Conservation (phyloP, 2,113 vertebrate genomes). For the Tretioscincus oriximinensis region DNA sequence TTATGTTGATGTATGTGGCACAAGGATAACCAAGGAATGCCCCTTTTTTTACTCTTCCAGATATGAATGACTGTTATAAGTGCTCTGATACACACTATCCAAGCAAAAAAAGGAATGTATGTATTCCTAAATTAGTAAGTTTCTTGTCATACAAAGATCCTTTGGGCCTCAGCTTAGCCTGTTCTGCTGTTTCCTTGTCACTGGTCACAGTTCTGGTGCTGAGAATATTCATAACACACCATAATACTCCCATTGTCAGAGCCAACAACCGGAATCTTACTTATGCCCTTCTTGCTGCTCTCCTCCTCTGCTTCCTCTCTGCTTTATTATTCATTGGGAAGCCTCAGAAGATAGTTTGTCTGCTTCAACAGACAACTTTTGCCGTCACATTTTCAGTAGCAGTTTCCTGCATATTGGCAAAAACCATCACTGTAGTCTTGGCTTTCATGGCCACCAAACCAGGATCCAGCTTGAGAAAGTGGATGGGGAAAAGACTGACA, state of each 20-base stretch:
- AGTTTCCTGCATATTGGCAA: not conserved
- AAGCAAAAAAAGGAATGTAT: not conserved
- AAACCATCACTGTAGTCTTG: not conserved
- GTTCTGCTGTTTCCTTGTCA: not conserved
- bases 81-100: not conserved
- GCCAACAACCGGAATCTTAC: not conserved
- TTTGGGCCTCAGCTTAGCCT: not conserved
- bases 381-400: not conserved
- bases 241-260: too few relatives aligned
- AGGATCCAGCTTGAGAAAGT: not conserved
- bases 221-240: too few relatives aligned
- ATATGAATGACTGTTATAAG: not conserved
- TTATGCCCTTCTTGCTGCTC: not conserved
- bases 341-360: not conserved
- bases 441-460: not conserved
- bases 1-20: too few relatives aligned
- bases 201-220: not conserved
- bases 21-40: too few relatives aligned
- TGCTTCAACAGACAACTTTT: not conserved
- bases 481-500: not conserved
- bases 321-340: not conserved
- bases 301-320: not conserved
- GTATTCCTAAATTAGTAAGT: not conserved
- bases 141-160: not conserved
- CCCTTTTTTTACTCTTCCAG: not conserved